Base-by-base conservation (phyloP, 2,888 invertebrate species). In the Argynnis bischoffii region DNA sequence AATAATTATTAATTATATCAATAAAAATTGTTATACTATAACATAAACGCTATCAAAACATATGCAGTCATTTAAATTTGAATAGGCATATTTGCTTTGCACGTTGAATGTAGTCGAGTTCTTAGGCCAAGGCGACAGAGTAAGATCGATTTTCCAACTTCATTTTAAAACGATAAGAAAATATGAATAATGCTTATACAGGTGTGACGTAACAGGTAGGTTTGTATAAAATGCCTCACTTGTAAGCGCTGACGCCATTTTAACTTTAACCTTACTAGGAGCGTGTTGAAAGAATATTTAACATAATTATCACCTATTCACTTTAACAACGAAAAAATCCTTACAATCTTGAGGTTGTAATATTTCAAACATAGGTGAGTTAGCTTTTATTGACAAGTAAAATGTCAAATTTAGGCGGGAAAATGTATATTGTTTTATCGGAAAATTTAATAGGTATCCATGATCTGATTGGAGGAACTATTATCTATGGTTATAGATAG, bases 151-250 rank as follows among this genome's bases (percentile, higher is more conserved):
- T 80, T 84, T 83, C 80, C 82, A 70, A 71, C 72, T 65, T 76
- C 67, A 63, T 74, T 75, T 56, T 72, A 79, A 41, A 78, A 78
- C 81, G 86, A 85, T 85, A 87, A 87, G 81, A 84, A 82, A 82
- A 82, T 80, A 80, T 82, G 83, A 86, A 85, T 83, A 81, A 80
- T 77, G 76, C 82, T 85, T 81, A 81, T 78, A 83, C 85, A 85
- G 81, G 84, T 79, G 81, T 91, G 92, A 92, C 92, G 92, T 86
- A 91, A 89, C 88, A 88, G 85, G 86, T 84, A 80, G 77, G 81
- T 80, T 80, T 83, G 80, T 92, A 92, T 92, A 92, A 85, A 91
- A 88, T 86, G 83, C 84, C 80, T 83, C 76, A 79, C 81, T 75
- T 76, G 76, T 77, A 79, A 77, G 74, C 76, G 69, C 69, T 73